Evolutionary conservation across 2,113 vertebrate genomes (phyloP), one percentile per base, ranked within the genome.

Genomic region (Aptenodytes forsteri): DNA sequence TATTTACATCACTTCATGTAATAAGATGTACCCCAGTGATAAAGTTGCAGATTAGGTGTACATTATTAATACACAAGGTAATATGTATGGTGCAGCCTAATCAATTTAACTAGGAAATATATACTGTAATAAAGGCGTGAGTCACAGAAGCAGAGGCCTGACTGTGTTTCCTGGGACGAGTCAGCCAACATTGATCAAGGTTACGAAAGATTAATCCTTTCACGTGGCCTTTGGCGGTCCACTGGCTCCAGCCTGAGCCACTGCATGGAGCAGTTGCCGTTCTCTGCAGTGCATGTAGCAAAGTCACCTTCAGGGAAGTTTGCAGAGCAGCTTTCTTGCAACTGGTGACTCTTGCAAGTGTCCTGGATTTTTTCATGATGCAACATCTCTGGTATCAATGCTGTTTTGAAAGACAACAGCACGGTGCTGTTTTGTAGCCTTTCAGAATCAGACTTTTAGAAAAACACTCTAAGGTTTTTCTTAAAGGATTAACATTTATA

Each of bases 231-330:
- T 67, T 66, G 19, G 22, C 12, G 3, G 42, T 27, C 38, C 1
- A 0, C 9, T 54, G 22, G 20, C 47, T 71, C 20, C n/a, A 36
- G 2, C 15, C 55, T 17, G 27, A 66, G 59, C 38, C 76, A 19
- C 64, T 59, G 44, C 5, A 1, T 27, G 42, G 30, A 59, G 26
- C 5, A 0, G 23, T 47, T 70, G 66, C 32, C 0, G 0, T 42
- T 55, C 66, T 29, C 10, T 7, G 1, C 16, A 27, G 64, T 0
- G 0, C 2, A 3, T 23, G 5, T 14, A 36, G 40, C 44, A n/a
- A 34, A 54, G 27, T 18, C 23, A 16, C 32, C 17, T 50, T 42
- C 19, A 54, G 38, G 13, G 8, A 72, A 61, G 25, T 38, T 44
- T 65, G 25, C 36, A 54, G 0, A 1, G 44, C 19, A 49, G 12